Base-by-base conservation (phyloP, 2,888 invertebrate species). In the Notodonta ziczac region DNA sequence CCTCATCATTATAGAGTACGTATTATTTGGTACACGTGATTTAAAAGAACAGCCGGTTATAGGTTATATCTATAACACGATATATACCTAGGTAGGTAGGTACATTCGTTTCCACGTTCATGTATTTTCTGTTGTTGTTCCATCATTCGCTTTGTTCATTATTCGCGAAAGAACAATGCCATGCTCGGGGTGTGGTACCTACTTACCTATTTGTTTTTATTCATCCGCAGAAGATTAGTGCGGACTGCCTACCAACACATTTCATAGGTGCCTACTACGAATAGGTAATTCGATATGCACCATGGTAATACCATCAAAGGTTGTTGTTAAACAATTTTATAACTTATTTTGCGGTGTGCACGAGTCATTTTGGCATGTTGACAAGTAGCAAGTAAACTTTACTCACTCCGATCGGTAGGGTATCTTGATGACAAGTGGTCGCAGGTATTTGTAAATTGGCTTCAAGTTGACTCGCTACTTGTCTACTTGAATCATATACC, bases 11-110 rank as follows among this genome's bases (percentile, higher is more conserved):
- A 8, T 14, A 55, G 9, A n/a, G 24, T 35, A n/a, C n/a, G n/a
- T n/a, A 14, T 55, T 35, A 14, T 39, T 54, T 14, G 6, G 54
- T 54, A 54, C 54, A 54, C 54, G 54, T 7, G 14, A 39, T 55
- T 40, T 40, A 40, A 55, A 55, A 14, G 52, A 55, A 55, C 4
- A 14, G 40, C 35, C 24, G 6, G 5, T 32, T 24, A 8, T 12
- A 24, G 6, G 5, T 32, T 24, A 8, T 12, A 24, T 32, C 13
- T 6, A 51, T 24, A 24, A 24, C 5, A 14, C 3, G 6, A 35
- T 35, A 35, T 35, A 35, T 35, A 24, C 24, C 24, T 24, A 24
- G 24, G 35, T 35, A 24, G 24, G 35, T 35, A 32, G 3, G 32
- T 12, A 35, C 40, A 8, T 39, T 40, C 24, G 14, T 5, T 16